These are phyloP conservation scores for Clarias platycephalus DNA, from an alignment of 2,797 vertebrate genomes.

Conservation along the genomic window DNA sequence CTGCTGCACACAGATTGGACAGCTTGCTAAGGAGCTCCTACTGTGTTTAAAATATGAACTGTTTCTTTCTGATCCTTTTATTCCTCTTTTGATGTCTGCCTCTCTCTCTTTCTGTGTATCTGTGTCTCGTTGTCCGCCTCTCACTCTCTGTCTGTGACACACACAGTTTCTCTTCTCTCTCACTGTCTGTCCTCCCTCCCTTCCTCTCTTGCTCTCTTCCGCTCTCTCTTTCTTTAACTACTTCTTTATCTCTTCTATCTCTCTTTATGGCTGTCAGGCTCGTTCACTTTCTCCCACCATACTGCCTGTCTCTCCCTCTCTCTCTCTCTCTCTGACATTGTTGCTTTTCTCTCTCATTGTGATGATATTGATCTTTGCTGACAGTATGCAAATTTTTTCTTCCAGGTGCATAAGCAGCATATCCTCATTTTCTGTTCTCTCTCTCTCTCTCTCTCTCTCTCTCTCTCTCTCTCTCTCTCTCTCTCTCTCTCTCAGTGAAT, in stretches of 20 bases:
- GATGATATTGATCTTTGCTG: too few species aligned
- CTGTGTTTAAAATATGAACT: background rate
- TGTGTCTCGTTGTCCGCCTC: background rate
- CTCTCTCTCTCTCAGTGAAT: constrained; percentile 41
- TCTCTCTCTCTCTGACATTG: background rate
- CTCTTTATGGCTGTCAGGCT: background rate
- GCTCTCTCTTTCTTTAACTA: background rate
- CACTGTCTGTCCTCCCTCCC: background rate
- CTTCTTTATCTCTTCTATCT: background rate
- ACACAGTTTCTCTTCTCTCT: too few species aligned
- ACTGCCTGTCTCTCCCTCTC: background rate
- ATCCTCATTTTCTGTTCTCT: background rate
- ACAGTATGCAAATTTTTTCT: too few species aligned
- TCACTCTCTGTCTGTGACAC: too few species aligned
- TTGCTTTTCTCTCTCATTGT: background rate
- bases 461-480: background rate
- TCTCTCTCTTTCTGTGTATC: background rate
- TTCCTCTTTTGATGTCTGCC: background rate
- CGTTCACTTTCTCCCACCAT: background rate
- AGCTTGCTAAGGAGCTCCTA: background rate
- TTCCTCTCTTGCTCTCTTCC: background rate
- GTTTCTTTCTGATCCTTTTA: too few species aligned
- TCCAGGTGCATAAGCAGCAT: too few species aligned
- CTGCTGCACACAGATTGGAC: background rate
- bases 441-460: constrained; percentile 1